Percentiles rank a stretch among this genome's conserved stretches.
These are phyloP conservation scores for Aleiodes sp. DNA, from an alignment of 1,140 invertebrate species.

Conservation along the genomic window DNA sequence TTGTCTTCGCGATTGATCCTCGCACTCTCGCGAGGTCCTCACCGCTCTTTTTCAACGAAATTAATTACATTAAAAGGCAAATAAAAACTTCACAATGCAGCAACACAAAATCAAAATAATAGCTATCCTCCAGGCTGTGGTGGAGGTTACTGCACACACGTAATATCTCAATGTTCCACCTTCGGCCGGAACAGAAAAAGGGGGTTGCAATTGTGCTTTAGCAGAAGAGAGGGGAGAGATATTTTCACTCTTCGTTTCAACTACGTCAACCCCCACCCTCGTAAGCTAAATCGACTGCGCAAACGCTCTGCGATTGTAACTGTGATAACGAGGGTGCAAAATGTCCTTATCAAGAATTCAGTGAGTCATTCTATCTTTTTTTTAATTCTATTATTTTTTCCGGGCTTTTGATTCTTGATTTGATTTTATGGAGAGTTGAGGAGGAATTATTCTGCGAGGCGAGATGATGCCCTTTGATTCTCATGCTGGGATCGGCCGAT, in stretches of 20 bases:
- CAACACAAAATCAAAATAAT: too few species aligned
- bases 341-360: neutral
- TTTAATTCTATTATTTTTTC: too few species aligned
- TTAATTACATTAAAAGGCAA: neutral
- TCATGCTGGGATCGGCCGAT: too few species aligned
- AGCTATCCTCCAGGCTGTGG: neutral
- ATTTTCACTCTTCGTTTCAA: neutral
- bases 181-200: neutral
- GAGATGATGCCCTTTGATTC: too few species aligned
- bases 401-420: too few species aligned
- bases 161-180: neutral
- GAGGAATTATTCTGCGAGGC: too few species aligned
- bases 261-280: neutral
- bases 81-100: too few species aligned
- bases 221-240: neutral
- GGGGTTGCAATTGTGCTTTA: neutral
- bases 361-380: neutral
- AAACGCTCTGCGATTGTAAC: neutral
- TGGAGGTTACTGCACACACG: slow-evolving; percentile 7
- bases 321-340: neutral
- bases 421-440: too few species aligned
- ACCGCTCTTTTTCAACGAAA: neutral
- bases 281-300: neutral
- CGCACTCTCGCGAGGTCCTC: slow-evolving; percentile 22
- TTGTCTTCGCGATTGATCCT: slow-evolving; percentile 41